phyloP scores from a whole-genome alignment of 2,888 invertebrate genomes.

The Sipha maydis region DNA sequence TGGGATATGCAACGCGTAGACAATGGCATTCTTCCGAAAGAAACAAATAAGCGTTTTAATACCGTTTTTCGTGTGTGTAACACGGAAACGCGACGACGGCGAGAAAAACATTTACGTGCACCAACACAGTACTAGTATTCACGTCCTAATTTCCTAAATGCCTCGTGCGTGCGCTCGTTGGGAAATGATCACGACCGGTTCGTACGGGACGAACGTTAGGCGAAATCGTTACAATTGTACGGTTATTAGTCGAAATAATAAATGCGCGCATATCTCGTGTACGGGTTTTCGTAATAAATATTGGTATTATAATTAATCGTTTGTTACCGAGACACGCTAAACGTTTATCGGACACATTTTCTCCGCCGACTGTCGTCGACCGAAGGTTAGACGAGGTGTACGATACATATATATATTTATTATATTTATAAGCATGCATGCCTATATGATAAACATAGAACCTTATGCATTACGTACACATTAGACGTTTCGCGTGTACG shows the following conservation, averaged over 20 bases:
- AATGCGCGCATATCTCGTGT: too few species aligned
- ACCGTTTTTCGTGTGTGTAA: background rate
- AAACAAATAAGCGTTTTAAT: background rate
- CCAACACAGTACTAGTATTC: too few species aligned
- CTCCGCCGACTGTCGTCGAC: background rate
- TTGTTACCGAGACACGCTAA: background rate
- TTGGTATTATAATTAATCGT: background rate
- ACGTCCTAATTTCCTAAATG: background rate
- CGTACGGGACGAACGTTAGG: too few species aligned
- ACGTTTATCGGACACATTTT: background rate
- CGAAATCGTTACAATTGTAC: too few species aligned
- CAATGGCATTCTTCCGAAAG: constrained; percentile 26
- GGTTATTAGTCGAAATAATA: too few species aligned
- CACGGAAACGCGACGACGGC: too few species aligned
- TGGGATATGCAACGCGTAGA: background rate
- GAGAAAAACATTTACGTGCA: background rate
- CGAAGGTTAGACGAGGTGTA: too few species aligned
- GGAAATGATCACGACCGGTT: too few species aligned
- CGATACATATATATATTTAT: too few species aligned
- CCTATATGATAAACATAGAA: too few species aligned
- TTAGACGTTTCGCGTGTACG: background rate
- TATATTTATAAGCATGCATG: too few species aligned
- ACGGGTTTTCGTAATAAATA: background rate
- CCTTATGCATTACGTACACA: too few species aligned
- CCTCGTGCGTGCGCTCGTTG: background rate